Evolutionary conservation across 1,140 invertebrate genomes (phyloP), one percentile per base, ranked within the genome.

Genomic region (Drosophila tsacasi): DNA sequence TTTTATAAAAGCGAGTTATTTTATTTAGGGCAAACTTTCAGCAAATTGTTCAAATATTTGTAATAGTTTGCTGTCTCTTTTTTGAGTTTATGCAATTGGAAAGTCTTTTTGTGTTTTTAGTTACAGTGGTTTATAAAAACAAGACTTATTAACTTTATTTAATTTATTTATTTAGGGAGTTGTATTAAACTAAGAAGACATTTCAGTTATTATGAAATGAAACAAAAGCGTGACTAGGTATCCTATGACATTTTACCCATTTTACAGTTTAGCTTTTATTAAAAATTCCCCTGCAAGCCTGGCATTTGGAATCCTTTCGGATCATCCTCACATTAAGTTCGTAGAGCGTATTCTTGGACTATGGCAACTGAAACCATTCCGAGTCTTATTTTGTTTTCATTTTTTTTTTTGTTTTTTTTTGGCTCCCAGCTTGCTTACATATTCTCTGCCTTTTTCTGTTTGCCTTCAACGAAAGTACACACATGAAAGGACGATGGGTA

Each of bases 401-500:
- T 50, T 9, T 19, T 42, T 47, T 1, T 3, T 47, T 1, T 3
- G 2, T 23, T 37, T 23, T 54, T 37, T 75, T 44, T 42, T 46
- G 5, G 46, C 30, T 61, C 32, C 15, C 30, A 55, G 47, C 30
- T 58, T 35, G 19, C 52, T 68, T 58, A 25, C 68, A 69, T 47
- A 69, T 54, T 55, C 64, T 49, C 37, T 62, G 49, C 58, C 55
- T 61, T 72, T 83, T 76, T 54, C 54, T 84, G 82, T 85, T 85
- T 78, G 78, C 67, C 61, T 77, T 78, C 73, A 60, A 66, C 62
- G 54, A 66, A 73, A n/a, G 50, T 21, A 58, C 52, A 71, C 65
- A 58, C 52, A 59, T 32, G 46, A 23, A 65, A 30, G 21, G 60
- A 32, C 15, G 21, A 17, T 23, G 23, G 30, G 30, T 4, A 39